phyloP scores from a whole-genome alignment of 2,113 vertebrate species.

The Pyrgilauda ruficollis region DNA sequence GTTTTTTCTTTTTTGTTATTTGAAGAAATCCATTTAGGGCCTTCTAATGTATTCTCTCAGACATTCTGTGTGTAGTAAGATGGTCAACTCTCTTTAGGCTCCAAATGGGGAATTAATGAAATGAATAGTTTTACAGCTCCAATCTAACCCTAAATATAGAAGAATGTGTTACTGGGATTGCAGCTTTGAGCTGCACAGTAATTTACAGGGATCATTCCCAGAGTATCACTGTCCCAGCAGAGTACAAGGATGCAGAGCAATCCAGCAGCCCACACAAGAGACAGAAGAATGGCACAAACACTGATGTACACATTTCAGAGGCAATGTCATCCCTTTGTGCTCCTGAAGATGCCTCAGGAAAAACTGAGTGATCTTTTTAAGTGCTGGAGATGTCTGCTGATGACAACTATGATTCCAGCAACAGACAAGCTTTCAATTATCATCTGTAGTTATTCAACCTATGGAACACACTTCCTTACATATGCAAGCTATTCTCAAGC shows the following conservation, averaged over 20 bases:
- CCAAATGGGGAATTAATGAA: neutral
- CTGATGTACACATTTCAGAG: neutral
- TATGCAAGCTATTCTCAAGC: neutral
- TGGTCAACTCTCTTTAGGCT: neutral
- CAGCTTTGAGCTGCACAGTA: neutral
- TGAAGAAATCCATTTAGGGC: neutral
- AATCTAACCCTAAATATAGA: neutral
- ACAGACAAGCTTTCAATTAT: neutral
- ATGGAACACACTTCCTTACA: neutral
- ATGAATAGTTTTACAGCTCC: neutral
- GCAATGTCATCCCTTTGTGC: neutral
- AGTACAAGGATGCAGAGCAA: neutral
- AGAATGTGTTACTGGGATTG: neutral
- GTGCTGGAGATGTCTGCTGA: neutral
- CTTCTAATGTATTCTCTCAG: neutral
- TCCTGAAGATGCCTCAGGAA: neutral
- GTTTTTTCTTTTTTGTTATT: neutral
- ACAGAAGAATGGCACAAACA: neutral
- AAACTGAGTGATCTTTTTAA: neutral
- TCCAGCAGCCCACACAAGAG: neutral
- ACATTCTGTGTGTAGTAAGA: neutral
- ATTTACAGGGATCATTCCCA: neutral
- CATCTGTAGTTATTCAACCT: neutral
- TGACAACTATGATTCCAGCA: neutral
- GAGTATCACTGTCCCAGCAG: neutral